Evolutionary conservation across 2,797 vertebrate genomes (phyloP).

Genomic region (Rhyacichthys aspro): DNA sequence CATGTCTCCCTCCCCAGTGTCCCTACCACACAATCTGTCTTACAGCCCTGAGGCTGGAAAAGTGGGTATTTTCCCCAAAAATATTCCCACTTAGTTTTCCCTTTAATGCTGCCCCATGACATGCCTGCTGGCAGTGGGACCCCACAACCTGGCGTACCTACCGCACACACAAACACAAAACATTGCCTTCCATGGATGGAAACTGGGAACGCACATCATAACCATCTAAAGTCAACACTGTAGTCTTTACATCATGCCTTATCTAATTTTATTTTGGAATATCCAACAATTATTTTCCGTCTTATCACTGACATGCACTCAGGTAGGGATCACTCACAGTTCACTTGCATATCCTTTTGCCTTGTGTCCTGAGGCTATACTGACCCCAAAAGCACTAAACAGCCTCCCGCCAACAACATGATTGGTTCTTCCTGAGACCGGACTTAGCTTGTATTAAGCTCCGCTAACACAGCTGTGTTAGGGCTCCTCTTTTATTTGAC

Average conservation of each 20-base stretch:
- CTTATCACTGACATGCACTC: conserved; percentile 28
- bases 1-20: not conserved
- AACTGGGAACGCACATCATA: conserved; percentile 74
- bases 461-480: conserved; percentile 50
- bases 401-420: conserved; percentile 57
- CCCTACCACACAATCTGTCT: conserved; percentile 11
- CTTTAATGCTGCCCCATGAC: conserved; percentile 10
- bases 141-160: conserved; percentile 19
- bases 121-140: conserved; percentile 20
- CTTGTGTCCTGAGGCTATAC: conserved; percentile 64
- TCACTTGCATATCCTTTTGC: conserved; percentile 67
- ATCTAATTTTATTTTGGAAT: conserved; percentile 42
- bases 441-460: conserved; percentile 67
- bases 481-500: conserved; percentile 40
- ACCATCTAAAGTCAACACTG: conserved; percentile 53
- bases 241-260: conserved; percentile 27
- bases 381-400: conserved; percentile 68
- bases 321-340: conserved; percentile 55
- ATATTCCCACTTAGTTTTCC: conserved; percentile 2
- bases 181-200: conserved; percentile 52
- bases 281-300: conserved; percentile 21
- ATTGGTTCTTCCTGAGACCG: conserved; percentile 76
- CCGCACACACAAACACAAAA: conserved; percentile 23
- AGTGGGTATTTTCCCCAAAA: conserved; percentile 11
- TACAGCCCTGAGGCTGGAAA: conserved; percentile 23